These are phyloP conservation scores for Noturus placidus DNA, from an alignment of 2,113 vertebrate genomes.

Conservation along the genomic window DNA sequence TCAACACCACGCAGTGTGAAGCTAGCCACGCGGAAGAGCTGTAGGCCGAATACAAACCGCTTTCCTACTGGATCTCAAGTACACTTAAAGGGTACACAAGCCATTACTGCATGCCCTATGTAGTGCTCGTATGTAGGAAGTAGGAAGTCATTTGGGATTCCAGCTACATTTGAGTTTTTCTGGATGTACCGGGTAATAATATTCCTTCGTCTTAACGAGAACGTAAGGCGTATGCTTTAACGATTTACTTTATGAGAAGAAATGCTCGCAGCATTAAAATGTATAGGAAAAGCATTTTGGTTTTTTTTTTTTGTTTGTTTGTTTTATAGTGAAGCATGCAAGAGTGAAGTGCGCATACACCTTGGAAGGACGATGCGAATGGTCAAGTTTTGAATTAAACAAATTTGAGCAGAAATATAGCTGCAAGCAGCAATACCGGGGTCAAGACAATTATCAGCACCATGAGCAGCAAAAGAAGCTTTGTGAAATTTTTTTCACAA, in stretches of 20 bases:
- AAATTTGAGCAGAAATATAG: neutral
- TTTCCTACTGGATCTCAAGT: neutral
- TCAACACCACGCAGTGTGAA: slow-evolving; percentile 16
- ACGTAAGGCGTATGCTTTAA: neutral
- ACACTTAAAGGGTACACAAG: neutral
- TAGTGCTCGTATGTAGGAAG: neutral
- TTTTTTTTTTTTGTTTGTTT: no score
- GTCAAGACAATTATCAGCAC: no score
- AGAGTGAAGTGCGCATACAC: neutral
- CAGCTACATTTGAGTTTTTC: neutral
- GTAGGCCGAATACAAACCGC: neutral
- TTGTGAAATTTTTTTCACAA: no score
- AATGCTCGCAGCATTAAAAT: neutral
- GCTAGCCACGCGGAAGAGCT: neutral
- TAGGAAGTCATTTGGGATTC: neutral
- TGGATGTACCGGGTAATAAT: neutral
- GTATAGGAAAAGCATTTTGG: neutral
- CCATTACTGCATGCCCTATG: neutral
- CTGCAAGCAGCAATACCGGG: no score
- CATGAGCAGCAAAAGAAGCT: no score
- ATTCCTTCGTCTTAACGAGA: neutral
- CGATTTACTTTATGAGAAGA: neutral
- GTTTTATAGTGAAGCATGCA: neutral
- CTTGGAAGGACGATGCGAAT: neutral
- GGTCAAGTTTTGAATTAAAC: neutral